Percentiles rank a stretch among this genome's conserved stretches.
Conservation (phyloP, 2,113 vertebrate species). For the Embiotoca jacksoni region DNA sequence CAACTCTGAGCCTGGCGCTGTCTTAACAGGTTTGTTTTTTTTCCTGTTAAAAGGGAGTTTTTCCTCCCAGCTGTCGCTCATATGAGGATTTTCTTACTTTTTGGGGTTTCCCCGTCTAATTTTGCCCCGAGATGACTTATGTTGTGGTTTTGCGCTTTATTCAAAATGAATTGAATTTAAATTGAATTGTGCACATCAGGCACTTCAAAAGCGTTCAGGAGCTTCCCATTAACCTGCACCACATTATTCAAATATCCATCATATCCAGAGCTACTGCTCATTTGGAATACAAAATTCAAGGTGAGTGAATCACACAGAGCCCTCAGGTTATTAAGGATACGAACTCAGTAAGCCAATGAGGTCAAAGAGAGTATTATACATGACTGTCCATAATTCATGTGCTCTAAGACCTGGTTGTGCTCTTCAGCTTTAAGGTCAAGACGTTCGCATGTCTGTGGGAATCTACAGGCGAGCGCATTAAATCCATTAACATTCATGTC, state of each 20-base stretch:
- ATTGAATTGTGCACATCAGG: background rate
- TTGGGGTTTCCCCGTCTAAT: too few species aligned
- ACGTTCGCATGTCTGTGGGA: constrained; percentile 28
- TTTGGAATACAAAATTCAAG: constrained; percentile 47
- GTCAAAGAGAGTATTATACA: constrained; percentile 41
- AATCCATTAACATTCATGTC: constrained; percentile 10
- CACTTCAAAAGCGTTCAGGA: background rate
- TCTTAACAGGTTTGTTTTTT: too few species aligned
- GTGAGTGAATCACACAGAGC: constrained; percentile 19
- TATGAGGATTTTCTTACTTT: too few species aligned
- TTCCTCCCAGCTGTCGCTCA: too few species aligned
- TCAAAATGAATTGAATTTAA: too few species aligned
- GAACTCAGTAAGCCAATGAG: constrained; percentile 18
- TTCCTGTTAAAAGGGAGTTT: too few species aligned
- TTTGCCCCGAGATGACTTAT: too few species aligned
- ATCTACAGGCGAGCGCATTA: background rate
- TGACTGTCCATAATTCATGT: constrained; percentile 31
- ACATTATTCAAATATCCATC: constrained; percentile 35
- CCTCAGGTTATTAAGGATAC: background rate
- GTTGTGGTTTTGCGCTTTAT: too few species aligned
- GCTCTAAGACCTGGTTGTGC: constrained; percentile 4
- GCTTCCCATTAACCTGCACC: background rate
- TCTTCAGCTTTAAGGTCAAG: background rate
- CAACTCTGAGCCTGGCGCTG: too few species aligned
- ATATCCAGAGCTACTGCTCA: constrained; percentile 20